Evolutionary conservation across 2,113 vertebrate genomes (phyloP).

Genomic region (Capricornis sumatraensis): DNA sequence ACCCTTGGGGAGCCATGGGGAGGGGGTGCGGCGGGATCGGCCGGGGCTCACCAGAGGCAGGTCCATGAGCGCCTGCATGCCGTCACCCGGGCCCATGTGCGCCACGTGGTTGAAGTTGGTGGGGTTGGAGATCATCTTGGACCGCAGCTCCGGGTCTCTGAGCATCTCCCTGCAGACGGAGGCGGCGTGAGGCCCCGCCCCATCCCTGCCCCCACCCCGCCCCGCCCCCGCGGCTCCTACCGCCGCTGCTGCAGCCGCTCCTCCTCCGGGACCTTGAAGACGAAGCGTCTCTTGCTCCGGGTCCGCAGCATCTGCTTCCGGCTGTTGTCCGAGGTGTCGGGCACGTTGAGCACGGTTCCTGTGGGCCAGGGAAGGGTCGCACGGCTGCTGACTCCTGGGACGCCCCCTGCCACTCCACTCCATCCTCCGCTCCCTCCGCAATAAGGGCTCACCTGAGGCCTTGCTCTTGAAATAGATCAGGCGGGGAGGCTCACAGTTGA

Average conservation of each 20-base stretch:
- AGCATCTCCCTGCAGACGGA: slow-evolving; percentile 92
- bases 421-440: rapidly evolving
- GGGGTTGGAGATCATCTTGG: slow-evolving; percentile 97
- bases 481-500: slow-evolving; percentile 90
- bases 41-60: slow-evolving; percentile 90
- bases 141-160: slow-evolving; percentile 93
- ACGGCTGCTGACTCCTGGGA: background rate
- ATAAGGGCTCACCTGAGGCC: slow-evolving; percentile 82
- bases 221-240: slow-evolving; percentile 60
- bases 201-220: rapidly evolving
- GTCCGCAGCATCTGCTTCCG: slow-evolving; percentile 97
- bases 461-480: slow-evolving; percentile 94
- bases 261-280: slow-evolving; percentile 96
- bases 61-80: slow-evolving; percentile 99
- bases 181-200: background rate
- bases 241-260: slow-evolving; percentile 92
- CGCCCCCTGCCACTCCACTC: rapidly evolving
- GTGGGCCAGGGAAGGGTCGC: slow-evolving; percentile 46
- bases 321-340: slow-evolving; percentile 93
- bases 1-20: rapidly evolving
- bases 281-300: slow-evolving; percentile 95
- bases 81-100: slow-evolving; percentile 98
- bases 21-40: background rate
- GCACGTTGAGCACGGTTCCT: slow-evolving; percentile 88
- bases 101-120: slow-evolving; percentile 99